A percentile compares a stretch with the other conserved stretches of the same genome.
These are phyloP conservation scores for Lissocephala sabroskyi DNA, from an alignment of 2,888 invertebrate species.

Conservation along the genomic window DNA sequence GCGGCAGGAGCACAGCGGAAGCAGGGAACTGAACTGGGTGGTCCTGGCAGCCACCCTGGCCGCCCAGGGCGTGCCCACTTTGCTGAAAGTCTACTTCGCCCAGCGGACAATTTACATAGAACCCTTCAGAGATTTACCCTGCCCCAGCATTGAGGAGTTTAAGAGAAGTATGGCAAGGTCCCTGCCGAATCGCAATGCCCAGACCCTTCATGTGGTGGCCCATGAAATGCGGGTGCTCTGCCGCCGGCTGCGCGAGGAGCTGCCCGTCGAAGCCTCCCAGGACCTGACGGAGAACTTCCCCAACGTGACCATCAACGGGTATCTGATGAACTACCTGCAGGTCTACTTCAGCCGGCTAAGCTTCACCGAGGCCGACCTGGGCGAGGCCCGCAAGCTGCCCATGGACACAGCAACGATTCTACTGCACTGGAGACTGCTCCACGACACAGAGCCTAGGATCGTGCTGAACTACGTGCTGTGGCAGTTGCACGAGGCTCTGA, in stretches of 20 bases:
- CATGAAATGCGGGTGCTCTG: conserved; percentile 60
- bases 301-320: conserved; percentile 26
- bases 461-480: conserved; percentile 66
- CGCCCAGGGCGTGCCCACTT: conserved; percentile 55
- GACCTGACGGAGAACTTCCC: conserved; percentile 12
- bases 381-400: conserved; percentile 47
- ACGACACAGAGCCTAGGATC: conserved; percentile 53
- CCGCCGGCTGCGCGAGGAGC: conserved; percentile 42
- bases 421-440: conserved; percentile 38
- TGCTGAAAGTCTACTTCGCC: conserved; percentile 65
- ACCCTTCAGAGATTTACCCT: conserved; percentile 40
- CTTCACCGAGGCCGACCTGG: conserved; percentile 47
- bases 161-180: conserved; percentile 34
- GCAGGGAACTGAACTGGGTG: conserved; percentile 54
- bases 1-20: conserved; percentile 23
- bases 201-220: conserved; percentile 54
- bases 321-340: conserved; percentile 48
- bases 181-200: conserved; percentile 40
- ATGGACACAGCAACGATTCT: conserved; percentile 42
- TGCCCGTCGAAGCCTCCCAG: too few relatives aligned
- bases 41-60: conserved; percentile 55
- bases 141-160: conserved; percentile 42
- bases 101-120: conserved; percentile 57
- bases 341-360: conserved; percentile 39
- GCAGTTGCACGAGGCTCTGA: conserved; percentile 49